Evolutionary conservation across 2,113 vertebrate genomes (phyloP), one percentile per base, ranked within the genome.

Genomic region (Phoxinus phoxinus): DNA sequence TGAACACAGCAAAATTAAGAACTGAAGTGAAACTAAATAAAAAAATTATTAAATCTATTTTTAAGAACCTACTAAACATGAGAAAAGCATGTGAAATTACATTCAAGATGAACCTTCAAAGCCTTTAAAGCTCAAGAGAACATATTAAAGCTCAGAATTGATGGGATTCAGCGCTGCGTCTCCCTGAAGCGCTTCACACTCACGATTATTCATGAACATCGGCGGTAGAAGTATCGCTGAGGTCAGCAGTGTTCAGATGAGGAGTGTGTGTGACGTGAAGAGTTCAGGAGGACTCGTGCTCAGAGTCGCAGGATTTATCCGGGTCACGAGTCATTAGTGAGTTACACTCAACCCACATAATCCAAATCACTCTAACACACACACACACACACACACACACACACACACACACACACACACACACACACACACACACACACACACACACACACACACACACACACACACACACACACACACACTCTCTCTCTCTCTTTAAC

Each of bases 81-180:
- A 23, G 21, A 9, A 8, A 56, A 23, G 6, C 53, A 23, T 8
- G 53, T 23, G 53, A 56, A 56, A 56, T 2, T 7, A 19, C 4
- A 19, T 48, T 51, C 12, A 4, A 75, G n/a, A 75, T 51, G 71
- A 73, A 46, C 10, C 41, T 73, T 73, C 71, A 75, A 75, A 75
- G 44, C n/a, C 6, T 6, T 13, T 12, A 75, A 17, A 75, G 73
- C 44, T 75, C 44, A 8, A 25, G 73, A 75, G 73, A 75, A 48
- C 73, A 75, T 15, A 27, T 51, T 48, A 75, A 51, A 74, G 72
- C 27, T 25, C 23, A 74, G 23, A 12, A 25, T 2, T 25, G 23
- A 46, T 3, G 37, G 69, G n/a, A 37, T 73, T 44, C 53, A 58
- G 59, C 13, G 46, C 73, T 13, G 27, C 13, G 1, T 46, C 53